Evolutionary conservation across 2,113 vertebrate species (phyloP).

Genomic region (Holacanthus passer): DNA sequence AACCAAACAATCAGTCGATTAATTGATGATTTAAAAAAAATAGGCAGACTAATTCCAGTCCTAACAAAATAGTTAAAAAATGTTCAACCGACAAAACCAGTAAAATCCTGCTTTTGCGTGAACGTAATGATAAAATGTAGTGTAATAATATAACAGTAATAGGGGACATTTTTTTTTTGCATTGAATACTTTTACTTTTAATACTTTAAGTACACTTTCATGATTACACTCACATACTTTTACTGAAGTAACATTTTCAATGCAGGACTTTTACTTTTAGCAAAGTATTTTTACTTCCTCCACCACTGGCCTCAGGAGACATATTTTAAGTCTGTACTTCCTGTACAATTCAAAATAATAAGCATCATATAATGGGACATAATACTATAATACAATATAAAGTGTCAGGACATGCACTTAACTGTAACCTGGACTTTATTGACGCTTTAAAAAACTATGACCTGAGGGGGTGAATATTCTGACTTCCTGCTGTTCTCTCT

Average conservation of each 20-base stretch:
- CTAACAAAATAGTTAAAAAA: neutral
- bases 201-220: too few relatives aligned
- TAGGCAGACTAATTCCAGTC: neutral
- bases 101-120: neutral
- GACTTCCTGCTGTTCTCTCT: neutral
- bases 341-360: neutral
- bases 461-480: slow-evolving; percentile 54
- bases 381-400: neutral
- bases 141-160: too few relatives aligned
- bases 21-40: neutral
- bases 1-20: too few relatives aligned
- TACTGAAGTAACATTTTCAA: too few relatives aligned
- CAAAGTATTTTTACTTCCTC: neutral
- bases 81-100: neutral
- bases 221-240: too few relatives aligned
- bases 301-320: neutral
- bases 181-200: neutral
- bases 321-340: neutral
- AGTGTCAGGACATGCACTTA: neutral
- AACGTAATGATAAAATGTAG: too few relatives aligned
- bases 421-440: neutral
- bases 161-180: neutral
- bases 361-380: neutral
- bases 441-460: slow-evolving; percentile 5
- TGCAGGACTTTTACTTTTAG: too few relatives aligned